Percentiles rank a stretch among this genome's conserved stretches.
phyloP scores from a whole-genome alignment of 2,113 vertebrate genomes.

The Herpetotheres cachinnans region DNA sequence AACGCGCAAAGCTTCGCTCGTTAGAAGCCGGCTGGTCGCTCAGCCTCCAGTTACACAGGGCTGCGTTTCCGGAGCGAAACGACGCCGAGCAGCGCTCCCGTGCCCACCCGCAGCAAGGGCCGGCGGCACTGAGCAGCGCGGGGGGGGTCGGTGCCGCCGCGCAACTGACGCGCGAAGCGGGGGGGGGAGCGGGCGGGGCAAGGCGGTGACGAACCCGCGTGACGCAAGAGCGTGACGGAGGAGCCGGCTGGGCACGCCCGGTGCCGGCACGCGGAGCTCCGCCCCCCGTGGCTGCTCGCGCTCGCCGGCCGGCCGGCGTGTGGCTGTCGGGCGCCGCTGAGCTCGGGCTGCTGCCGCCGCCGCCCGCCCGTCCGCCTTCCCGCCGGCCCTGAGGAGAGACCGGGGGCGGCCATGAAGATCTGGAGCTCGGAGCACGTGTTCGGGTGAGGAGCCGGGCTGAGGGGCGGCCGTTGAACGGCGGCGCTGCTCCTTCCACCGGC shows the following conservation, averaged over 20 bases:
- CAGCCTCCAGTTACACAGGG: no score
- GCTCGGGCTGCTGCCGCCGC: not conserved
- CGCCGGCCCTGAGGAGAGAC: not conserved
- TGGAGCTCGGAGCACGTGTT: conserved; percentile 81
- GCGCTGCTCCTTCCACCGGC: not conserved
- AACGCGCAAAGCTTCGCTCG: no score
- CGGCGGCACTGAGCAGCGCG: no score
- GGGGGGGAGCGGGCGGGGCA: not conserved
- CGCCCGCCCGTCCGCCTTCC: not conserved
- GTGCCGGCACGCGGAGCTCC: not conserved
- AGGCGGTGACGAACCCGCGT: not conserved
- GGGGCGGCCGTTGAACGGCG: not conserved
- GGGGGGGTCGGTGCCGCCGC: fast-evolving
- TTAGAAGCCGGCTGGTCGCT: no score
- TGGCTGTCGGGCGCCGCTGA: not conserved
- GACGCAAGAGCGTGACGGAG: not conserved
- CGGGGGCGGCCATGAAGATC: conserved; percentile 64
- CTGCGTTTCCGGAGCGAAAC: not conserved
- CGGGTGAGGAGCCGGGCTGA: conserved; percentile 47
- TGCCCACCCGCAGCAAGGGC: no score
- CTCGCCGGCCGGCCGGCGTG: not conserved
- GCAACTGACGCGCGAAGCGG: not conserved
- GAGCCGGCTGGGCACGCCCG: not conserved
- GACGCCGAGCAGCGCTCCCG: not conserved
- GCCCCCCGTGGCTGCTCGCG: not conserved